Conservation (phyloP, 2,113 vertebrate species). For the Oreochromis spilurus region DNA sequence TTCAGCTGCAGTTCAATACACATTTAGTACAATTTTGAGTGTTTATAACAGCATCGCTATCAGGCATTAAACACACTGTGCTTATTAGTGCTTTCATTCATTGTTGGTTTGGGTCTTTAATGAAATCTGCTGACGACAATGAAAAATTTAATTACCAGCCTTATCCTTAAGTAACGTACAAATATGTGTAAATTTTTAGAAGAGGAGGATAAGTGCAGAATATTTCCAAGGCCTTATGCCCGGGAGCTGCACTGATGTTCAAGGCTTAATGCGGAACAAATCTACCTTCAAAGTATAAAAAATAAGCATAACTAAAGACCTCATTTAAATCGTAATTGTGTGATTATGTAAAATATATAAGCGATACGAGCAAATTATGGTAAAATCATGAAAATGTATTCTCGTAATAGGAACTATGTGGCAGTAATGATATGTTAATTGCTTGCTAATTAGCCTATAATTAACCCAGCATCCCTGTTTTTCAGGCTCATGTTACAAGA, state of each 20-base stretch:
- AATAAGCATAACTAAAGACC: conserved; percentile 18
- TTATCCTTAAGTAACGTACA: not conserved
- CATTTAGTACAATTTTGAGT: not conserved
- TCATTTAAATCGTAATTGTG: conserved; percentile 4
- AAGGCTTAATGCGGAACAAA: not conserved
- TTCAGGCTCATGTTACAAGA: not conserved
- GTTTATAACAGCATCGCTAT: not conserved
- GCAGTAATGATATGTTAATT: conserved; percentile 33
- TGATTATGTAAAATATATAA: conserved; percentile 32
- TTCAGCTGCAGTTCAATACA: not conserved
- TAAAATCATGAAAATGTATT: conserved; percentile 25
- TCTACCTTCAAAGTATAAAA: not conserved
- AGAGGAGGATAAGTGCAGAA: not conserved
- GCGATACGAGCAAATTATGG: conserved; percentile 11
- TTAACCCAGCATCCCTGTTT: conserved; percentile 16
- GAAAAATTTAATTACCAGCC: not conserved
- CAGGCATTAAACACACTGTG: not conserved
- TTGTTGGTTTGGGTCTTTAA: not conserved
- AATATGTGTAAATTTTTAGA: not conserved
- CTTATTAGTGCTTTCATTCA: not conserved
- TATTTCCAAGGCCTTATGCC: not conserved
- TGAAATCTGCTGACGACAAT: not conserved
- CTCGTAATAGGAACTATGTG: not conserved
- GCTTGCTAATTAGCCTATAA: conserved; percentile 21
- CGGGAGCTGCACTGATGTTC: not conserved